These are phyloP conservation scores for Sycophila sp. DNA, from an alignment of 1,140 invertebrate genomes.

Conservation along the genomic window DNA sequence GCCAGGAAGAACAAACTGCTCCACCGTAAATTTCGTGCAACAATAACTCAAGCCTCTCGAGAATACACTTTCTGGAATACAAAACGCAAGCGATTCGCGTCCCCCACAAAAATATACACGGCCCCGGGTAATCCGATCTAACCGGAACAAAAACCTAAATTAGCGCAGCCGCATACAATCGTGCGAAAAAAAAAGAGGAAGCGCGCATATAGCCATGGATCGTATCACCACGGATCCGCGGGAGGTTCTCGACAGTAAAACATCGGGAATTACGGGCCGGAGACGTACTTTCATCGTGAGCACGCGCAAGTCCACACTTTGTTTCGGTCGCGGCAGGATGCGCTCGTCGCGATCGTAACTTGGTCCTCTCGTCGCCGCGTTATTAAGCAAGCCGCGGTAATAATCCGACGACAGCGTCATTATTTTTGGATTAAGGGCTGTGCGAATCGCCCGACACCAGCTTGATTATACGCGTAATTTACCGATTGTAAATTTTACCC, in stretches of 20 bases:
- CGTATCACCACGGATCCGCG: too few relatives aligned
- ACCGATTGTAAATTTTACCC: background rate
- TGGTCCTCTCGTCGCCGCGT: background rate
- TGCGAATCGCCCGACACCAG: background rate
- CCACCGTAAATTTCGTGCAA: too few relatives aligned
- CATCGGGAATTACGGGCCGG: background rate
- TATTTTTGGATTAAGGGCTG: background rate
- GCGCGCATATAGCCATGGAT: too few relatives aligned
- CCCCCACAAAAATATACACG: too few relatives aligned
- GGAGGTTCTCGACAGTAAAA: background rate
- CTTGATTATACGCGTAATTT: background rate
- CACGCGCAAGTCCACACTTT: background rate
- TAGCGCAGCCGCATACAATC: background rate
- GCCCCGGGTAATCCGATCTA: too few relatives aligned
- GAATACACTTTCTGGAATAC: too few relatives aligned
- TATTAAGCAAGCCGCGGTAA: too few relatives aligned
- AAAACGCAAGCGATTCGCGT: too few relatives aligned
- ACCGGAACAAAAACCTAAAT: too few relatives aligned
- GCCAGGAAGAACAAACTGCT: too few relatives aligned
- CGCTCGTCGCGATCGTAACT: background rate
- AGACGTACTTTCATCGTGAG: background rate
- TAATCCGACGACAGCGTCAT: background rate
- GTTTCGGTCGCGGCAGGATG: too few relatives aligned
- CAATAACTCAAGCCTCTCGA: too few relatives aligned
- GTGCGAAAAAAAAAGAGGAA: background rate